Base-by-base conservation (phyloP, 2,113 vertebrate species). In the Channa maculata region DNA sequence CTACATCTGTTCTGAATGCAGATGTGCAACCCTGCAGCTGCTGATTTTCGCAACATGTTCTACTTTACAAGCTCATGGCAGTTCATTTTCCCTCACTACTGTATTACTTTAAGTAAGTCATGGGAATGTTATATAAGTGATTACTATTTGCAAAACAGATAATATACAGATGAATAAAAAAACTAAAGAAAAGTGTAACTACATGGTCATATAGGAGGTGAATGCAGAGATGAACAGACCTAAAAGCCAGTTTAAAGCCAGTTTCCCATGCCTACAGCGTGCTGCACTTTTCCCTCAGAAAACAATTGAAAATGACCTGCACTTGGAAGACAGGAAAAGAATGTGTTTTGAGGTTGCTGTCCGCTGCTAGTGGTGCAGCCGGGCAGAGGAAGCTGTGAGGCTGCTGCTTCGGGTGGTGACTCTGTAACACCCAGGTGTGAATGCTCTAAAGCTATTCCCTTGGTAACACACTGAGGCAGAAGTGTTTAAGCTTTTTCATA, bases 281-380 rank as follows among this genome's bases (percentile, higher is more conserved):
- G 24, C 24, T 24, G 24, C 24, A 24, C 24, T 24, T 24, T 24
- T 24, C 24, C 24, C 24, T 24, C 24, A 24, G 24, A 24, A 24
- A 24, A n/a, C n/a, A n/a, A 1, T 24, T 24, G 24, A 24, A 24
- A 24, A 24, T 24, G 24, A 24, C 24, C 24, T 24, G 24, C 24
- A 24, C 24, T 24, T 24, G 45, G 10, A 44, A 43, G 10, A 2
- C 43, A 12, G 41, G 62, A 73, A 82, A 86, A 90, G n/a, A 88
- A 24, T 88, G 87, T 89, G 86, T 91, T 89, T 87, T 89, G 68
- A 77, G 54, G 76, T 67, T 11, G 34, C 46, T 46, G 57, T 69
- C 48, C 44, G 13, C 33, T 67, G 48, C 65, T 84, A 88, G 74
- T 15, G 43, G 34, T 9, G 71, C 48, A 82, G 77, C 83, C 4